phyloP scores from a whole-genome alignment of 2,113 vertebrate genomes.

The Oryzias woworae region DNA sequence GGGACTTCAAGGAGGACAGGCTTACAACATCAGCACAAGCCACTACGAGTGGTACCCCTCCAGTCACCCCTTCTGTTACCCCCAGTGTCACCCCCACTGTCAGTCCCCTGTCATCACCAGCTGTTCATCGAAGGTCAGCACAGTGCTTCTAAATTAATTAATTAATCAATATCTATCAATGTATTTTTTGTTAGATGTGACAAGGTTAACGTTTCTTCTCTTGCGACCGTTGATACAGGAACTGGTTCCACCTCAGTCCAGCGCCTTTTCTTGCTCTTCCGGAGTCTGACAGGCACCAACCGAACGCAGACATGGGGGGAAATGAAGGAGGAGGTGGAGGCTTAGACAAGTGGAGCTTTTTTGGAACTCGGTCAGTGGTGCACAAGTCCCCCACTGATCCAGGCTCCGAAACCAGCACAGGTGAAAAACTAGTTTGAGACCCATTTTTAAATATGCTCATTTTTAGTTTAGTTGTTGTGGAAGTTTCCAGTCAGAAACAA shows the following conservation, averaged over 20 bases:
- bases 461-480: too few species aligned
- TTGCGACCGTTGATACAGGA: constrained; percentile 66
- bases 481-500: too few species aligned
- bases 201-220: constrained; percentile 7
- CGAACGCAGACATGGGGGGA: constrained; percentile 72
- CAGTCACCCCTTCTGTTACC: constrained; percentile 73
- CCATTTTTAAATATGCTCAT: neutral
- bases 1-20: constrained; percentile 88
- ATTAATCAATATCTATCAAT: too few species aligned
- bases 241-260: constrained; percentile 86
- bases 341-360: constrained; percentile 87
- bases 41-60: constrained; percentile 83
- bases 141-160: too few species aligned
- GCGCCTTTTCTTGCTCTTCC: constrained; percentile 73
- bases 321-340: constrained; percentile 69
- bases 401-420: constrained; percentile 75
- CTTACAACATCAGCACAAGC: constrained; percentile 86
- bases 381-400: constrained; percentile 89
- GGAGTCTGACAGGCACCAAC: constrained; percentile 70
- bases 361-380: constrained; percentile 82
- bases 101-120: constrained; percentile 87
- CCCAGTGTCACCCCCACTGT: constrained; percentile 83
- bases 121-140: constrained; percentile 81
- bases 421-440: constrained; percentile 40
- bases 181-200: neutral